phyloP scores from a whole-genome alignment of 2,888 invertebrate genomes.

The Oxycera nigricornis region DNA sequence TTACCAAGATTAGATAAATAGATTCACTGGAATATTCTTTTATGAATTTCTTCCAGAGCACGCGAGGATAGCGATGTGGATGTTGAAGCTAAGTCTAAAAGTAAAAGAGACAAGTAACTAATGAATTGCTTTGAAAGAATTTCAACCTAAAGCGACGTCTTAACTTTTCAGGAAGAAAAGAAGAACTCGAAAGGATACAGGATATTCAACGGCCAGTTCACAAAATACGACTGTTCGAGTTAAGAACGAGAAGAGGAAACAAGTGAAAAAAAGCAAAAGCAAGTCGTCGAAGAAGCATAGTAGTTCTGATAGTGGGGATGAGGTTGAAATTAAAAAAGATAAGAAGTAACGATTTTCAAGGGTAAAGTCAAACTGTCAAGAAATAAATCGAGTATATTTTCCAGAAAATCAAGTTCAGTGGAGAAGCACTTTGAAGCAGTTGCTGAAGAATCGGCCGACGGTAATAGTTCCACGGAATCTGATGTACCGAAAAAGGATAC shows the following conservation, averaged over 20 bases:
- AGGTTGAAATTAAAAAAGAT: constrained; percentile 40
- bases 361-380: not conserved
- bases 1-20: no score
- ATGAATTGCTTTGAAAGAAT: not conserved
- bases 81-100: not conserved
- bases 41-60: constrained; percentile 49
- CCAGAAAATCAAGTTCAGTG: constrained; percentile 37
- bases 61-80: constrained; percentile 43
- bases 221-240: constrained; percentile 57
- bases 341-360: constrained; percentile 10
- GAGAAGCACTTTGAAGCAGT: constrained; percentile 46
- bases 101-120: constrained; percentile 27
- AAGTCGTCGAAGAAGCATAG: constrained; percentile 54
- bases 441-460: constrained; percentile 42
- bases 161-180: constrained; percentile 50
- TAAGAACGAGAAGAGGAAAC: constrained; percentile 51
- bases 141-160: not conserved
- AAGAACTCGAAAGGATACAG: constrained; percentile 68
- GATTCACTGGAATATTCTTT: constrained; percentile 21
- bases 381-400: not conserved
- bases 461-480: constrained; percentile 36
- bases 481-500: constrained; percentile 45
- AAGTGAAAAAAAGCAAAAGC: constrained; percentile 59
- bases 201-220: constrained; percentile 74
- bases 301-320: constrained; percentile 41